Percentiles rank a stretch among this genome's conserved stretches.
Evolutionary conservation across 2,888 invertebrate species (phyloP).

Genomic region (Morpho deidamia): DNA sequence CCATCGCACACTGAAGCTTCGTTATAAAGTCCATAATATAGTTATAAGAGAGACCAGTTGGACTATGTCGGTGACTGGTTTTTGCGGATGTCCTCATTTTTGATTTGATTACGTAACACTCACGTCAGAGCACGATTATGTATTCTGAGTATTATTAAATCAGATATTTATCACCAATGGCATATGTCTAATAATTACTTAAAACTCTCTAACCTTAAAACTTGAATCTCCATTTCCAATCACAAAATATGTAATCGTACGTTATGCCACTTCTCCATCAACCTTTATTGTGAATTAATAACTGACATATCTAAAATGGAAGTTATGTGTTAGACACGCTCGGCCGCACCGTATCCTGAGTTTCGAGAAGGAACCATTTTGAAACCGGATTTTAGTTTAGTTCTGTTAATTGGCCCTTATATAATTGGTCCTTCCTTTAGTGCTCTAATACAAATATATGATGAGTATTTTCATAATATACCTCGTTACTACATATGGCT

Average conservation of each 20-base stretch:
- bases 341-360: slow-evolving; percentile 1
- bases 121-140: too few species aligned
- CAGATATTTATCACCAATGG: too few species aligned
- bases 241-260: background rate
- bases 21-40: too few species aligned
- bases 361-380: slow-evolving; percentile 2
- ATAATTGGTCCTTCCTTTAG: slow-evolving; percentile 4
- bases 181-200: too few species aligned
- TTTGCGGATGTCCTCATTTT: too few species aligned
- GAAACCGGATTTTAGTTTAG: background rate
- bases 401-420: slow-evolving; percentile 1
- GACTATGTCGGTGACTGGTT: too few species aligned
- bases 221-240: slow-evolving; percentile 13
- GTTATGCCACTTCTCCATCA: slow-evolving; percentile 5
- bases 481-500: too few species aligned
- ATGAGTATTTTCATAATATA: background rate
- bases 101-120: too few species aligned
- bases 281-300: background rate
- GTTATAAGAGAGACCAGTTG: too few species aligned
- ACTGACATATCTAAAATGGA: slow-evolving; percentile 7
- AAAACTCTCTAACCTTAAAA: background rate
- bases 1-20: too few species aligned
- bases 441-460: background rate
- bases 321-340: slow-evolving; percentile 11
- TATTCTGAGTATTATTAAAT: too few species aligned